These are phyloP conservation scores for Synergus umbraculus DNA, from an alignment of 2,888 invertebrate species.

Conservation along the genomic window DNA sequence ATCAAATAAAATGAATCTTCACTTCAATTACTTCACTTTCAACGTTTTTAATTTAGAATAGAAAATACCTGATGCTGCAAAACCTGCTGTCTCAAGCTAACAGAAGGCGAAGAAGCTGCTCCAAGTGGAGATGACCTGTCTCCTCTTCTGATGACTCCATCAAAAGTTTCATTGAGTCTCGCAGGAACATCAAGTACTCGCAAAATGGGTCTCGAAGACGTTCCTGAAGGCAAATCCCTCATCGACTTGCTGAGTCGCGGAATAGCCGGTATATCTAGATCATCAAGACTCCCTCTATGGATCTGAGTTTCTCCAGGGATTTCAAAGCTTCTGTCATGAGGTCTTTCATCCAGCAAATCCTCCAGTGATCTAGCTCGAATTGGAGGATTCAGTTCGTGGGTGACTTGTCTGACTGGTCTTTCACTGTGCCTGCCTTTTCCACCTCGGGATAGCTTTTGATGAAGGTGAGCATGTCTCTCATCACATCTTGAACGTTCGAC, in stretches of 20 bases:
- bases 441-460: slow-evolving; percentile 81
- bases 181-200: slow-evolving; percentile 64
- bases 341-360: slow-evolving; percentile 80
- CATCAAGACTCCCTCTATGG: slow-evolving; percentile 69
- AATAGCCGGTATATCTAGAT: slow-evolving; percentile 72
- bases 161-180: slow-evolving; percentile 69
- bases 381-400: slow-evolving; percentile 80
- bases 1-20: background rate
- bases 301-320: slow-evolving; percentile 69
- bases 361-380: slow-evolving; percentile 85
- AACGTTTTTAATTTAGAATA: background rate
- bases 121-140: slow-evolving; percentile 66
- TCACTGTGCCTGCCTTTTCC: slow-evolving; percentile 81
- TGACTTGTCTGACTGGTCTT: slow-evolving; percentile 78
- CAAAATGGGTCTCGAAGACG: slow-evolving; percentile 59
- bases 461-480: slow-evolving; percentile 83
- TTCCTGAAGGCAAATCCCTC: slow-evolving; percentile 66
- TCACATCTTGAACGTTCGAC: slow-evolving; percentile 82
- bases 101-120: slow-evolving; percentile 64
- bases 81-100: slow-evolving; percentile 63
- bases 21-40: background rate
- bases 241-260: slow-evolving; percentile 69
- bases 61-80: slow-evolving; percentile 62
- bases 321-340: slow-evolving; percentile 70
- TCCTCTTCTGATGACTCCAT: slow-evolving; percentile 65